Evolutionary conservation across 1,140 invertebrate species (phyloP).

Genomic region (Drosophila dunni): DNA sequence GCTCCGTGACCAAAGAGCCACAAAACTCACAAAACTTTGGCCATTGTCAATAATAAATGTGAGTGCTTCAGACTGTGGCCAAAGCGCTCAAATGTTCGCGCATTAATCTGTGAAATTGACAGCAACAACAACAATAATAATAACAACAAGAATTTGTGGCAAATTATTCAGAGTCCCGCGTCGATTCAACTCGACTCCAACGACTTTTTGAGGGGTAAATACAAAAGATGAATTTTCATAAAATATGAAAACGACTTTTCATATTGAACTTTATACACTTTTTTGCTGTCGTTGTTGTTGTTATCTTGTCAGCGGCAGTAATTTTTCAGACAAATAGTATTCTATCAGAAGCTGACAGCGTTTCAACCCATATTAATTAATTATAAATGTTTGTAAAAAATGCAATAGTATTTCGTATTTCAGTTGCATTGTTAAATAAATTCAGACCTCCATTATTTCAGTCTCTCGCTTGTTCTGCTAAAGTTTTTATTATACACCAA

Average conservation of each 20-base stretch:
- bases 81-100: conserved; percentile 64
- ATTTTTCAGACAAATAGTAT: conserved; percentile 62
- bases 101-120: conserved; percentile 81
- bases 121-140: conserved; percentile 31
- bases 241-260: conserved; percentile 67
- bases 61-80: conserved; percentile 43
- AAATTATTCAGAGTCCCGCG: conserved; percentile 1
- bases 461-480: neutral
- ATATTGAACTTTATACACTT: conserved; percentile 26
- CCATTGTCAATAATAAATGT: conserved; percentile 79
- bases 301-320: conserved; percentile 33
- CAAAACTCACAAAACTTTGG: conserved; percentile 43
- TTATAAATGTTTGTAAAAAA: conserved; percentile 48
- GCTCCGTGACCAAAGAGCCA: conserved; percentile 41
- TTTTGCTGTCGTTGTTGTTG: neutral
- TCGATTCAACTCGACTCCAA: neutral
- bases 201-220: conserved; percentile 34
- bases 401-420: conserved; percentile 12
- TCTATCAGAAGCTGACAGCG: conserved; percentile 43
- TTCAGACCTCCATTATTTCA: too few relatives aligned
- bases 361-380: conserved; percentile 67
- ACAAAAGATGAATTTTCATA: conserved; percentile 70
- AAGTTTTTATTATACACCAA: conserved; percentile 37
- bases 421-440: conserved; percentile 8
- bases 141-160: neutral